Conservation (phyloP, 2,888 invertebrate species). For the Cosmia trapezina region DNA sequence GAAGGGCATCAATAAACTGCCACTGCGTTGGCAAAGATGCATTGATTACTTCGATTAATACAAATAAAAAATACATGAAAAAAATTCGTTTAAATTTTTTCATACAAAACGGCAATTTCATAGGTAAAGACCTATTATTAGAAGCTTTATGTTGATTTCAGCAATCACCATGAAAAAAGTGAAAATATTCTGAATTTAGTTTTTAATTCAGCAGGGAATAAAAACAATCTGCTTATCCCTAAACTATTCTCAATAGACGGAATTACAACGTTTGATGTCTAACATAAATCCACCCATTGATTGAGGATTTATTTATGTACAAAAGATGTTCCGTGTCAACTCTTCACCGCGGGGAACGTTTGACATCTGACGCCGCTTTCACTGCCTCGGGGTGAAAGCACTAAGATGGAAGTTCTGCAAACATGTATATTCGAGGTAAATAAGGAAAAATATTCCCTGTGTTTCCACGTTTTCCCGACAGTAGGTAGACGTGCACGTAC, state of each 20-base stretch:
- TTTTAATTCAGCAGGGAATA: background rate
- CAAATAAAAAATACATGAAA: no score
- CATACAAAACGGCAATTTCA: no score
- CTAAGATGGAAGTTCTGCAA: constrained; percentile 18
- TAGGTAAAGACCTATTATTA: no score
- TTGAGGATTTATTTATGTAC: constrained; percentile 28
- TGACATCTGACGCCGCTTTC: constrained; percentile 36
- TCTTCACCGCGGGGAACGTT: constrained; percentile 28
- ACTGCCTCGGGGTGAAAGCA: constrained; percentile 30
- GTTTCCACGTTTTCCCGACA: constrained; percentile 25
- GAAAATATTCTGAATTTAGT: background rate
- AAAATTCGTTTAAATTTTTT: no score
- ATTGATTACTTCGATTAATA: no score
- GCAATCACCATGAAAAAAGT: background rate
- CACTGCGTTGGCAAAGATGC: no score
- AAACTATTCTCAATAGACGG: background rate
- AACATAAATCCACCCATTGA: constrained; percentile 19
- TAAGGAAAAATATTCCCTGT: constrained; percentile 32
- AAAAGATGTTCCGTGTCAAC: constrained; percentile 29
- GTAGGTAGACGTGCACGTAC: constrained; percentile 69
- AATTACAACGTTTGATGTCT: constrained; percentile 1
- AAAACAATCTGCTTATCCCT: background rate
- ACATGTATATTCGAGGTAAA: constrained; percentile 38
- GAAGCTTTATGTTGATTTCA: background rate
- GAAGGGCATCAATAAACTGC: no score